Conservation (phyloP, 1,140 invertebrate genomes). For the Drosophila melanogaster region Release_6_plus_ISO1_MT NT_033777.3:29993501-29994000, state of each 20-base stretch:
- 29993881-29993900: conserved; percentile 46
- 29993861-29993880: conserved; percentile 54
- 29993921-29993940: conserved; percentile 84
- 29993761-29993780: conserved; percentile 68
- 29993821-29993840: too few species aligned
- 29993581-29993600: conserved; percentile 75
- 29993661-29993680: conserved; percentile 36
- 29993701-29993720: conserved; percentile 55
- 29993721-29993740: conserved; percentile 33
- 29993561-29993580: conserved; percentile 61
- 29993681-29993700: conserved; percentile 74
- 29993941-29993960: conserved; percentile 80
- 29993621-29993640: conserved; percentile 32
- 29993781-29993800: conserved; percentile 55
- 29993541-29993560: conserved; percentile 64
- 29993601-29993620: conserved; percentile 53
- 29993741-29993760: conserved; percentile 3
- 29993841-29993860: background rate
- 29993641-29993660: conserved; percentile 37
- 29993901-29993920: conserved; percentile 65
- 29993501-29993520: conserved; percentile 56
- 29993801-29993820: conserved; percentile 58
- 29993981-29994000: conserved; percentile 38
- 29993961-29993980: conserved; percentile 38
- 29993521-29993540: conserved; percentile 54